Base-by-base conservation (phyloP, 2,888 invertebrate species). In the Serripes groenlandicus region DNA sequence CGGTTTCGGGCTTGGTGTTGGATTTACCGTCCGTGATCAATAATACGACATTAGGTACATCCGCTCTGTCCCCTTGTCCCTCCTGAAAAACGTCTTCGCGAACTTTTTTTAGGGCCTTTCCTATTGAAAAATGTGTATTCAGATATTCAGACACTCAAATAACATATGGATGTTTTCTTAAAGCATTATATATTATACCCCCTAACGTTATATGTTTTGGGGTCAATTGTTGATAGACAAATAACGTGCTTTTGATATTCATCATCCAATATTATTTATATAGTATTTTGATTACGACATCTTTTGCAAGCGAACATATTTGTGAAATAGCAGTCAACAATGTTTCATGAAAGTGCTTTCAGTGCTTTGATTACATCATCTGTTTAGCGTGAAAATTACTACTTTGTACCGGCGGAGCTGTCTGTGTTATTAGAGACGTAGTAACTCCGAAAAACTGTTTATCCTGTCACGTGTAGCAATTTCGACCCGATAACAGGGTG, bases 1-100 rank as follows among this genome's bases (percentile, higher is more conserved):
- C 7, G 9, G 74, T 74, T 23, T 69, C 5, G 3, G 30, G 30
- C 0, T 23, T 0, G 9, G 58, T 54, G 62, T 74, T 74, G 18
- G 74, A 74, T 49, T 69, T 23, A 5, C 78, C 78, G 28, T 79
- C 78, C 0, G 78, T 79, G 1, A 74, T 30, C 3, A 79, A 26
- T n/a, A 79, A n/a, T 5, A 64, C 69, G 4, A 79, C 64, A 42
- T 79, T 69, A 0, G 58, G 74, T 26, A 71, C 74, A 5, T 35
- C 78, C 0, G 21, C 26, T 21, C 78, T 66, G 66, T 79, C 74
- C 56, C 74, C 74, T 9, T 58, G 52, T 1, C 21, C 35, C 28
- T 32, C 26, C 4, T n/a, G 32, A 28, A 79, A 62, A 42, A 69
- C 28, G n/a, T 66, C 34, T 5, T 66, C 26, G 7, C 66, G 5